A percentile compares a stretch with the other conserved stretches of the same genome.
phyloP scores from a whole-genome alignment of 2,113 vertebrate species.

The Serinus canaria region DNA sequence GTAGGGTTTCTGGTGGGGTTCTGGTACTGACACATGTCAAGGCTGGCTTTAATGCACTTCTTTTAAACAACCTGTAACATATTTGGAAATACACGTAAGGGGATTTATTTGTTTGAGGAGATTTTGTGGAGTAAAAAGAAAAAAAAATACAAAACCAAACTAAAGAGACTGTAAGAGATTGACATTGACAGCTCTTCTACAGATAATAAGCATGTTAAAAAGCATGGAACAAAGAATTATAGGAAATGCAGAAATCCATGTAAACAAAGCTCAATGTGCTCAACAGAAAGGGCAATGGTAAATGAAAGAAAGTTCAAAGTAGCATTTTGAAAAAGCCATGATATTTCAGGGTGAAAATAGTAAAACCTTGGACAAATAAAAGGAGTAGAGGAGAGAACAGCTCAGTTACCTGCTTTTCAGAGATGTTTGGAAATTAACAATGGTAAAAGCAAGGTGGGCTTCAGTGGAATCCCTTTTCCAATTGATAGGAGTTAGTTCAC shows the following conservation, averaged over 20 bases:
- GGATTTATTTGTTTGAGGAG: background rate
- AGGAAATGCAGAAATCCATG: background rate
- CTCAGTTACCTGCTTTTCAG: background rate
- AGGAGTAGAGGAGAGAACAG: background rate
- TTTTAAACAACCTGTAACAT: background rate
- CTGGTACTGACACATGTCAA: background rate
- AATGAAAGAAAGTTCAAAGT: background rate
- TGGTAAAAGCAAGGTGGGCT: background rate
- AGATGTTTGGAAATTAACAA: background rate
- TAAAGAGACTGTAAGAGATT: background rate
- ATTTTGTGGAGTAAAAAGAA: background rate
- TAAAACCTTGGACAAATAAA: background rate
- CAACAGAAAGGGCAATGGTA: background rate
- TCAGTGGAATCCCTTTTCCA: background rate
- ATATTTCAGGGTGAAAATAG: background rate
- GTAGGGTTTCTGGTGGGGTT: background rate
- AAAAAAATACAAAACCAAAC: background rate
- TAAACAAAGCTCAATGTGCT: background rate
- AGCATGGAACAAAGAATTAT: background rate
- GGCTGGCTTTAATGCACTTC: background rate
- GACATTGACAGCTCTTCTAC: background rate
- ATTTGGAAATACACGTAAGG: background rate
- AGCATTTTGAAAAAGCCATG: background rate
- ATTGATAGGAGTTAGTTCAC: constrained; percentile 1
- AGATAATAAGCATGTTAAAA: background rate